Evolutionary conservation across 2,113 vertebrate species (phyloP).

Genomic region (Otis tarda): DNA sequence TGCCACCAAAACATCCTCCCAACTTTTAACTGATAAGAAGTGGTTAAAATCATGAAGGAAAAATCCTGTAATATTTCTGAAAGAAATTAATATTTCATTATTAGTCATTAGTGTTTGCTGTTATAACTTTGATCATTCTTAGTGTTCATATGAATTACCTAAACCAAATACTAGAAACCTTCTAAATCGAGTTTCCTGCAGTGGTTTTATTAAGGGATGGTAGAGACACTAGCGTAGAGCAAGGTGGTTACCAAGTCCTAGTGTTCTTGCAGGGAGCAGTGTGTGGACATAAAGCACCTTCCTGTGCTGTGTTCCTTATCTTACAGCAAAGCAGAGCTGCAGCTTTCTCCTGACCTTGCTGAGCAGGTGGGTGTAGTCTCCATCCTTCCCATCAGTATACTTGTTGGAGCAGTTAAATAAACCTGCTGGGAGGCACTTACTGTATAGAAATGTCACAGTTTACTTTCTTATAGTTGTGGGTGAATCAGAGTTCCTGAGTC

Average conservation of each 20-base stretch:
- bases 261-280: neutral
- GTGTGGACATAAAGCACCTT: neutral
- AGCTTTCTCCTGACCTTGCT: constrained; percentile 9
- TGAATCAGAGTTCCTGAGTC: constrained; percentile 34
- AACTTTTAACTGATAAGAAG: neutral
- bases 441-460: neutral
- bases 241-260: neutral
- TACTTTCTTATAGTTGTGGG: neutral
- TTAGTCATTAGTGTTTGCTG: neutral
- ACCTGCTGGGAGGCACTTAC: neutral
- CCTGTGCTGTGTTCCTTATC: neutral
- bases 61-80: neutral
- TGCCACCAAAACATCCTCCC: neutral
- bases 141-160: neutral
- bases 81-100: neutral
- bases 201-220: neutral
- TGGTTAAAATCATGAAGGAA: neutral
- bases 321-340: neutral
- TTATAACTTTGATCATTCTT: neutral
- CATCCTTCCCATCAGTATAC: neutral
- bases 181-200: neutral
- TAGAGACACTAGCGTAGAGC: neutral
- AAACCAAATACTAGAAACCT: neutral
- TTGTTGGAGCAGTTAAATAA: constrained; percentile 9
- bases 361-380: constrained; percentile 15